Evolutionary conservation across 2,113 vertebrate genomes (phyloP), one percentile per base, ranked within the genome.

Genomic region (Psilopogon haemacephalus): DNA sequence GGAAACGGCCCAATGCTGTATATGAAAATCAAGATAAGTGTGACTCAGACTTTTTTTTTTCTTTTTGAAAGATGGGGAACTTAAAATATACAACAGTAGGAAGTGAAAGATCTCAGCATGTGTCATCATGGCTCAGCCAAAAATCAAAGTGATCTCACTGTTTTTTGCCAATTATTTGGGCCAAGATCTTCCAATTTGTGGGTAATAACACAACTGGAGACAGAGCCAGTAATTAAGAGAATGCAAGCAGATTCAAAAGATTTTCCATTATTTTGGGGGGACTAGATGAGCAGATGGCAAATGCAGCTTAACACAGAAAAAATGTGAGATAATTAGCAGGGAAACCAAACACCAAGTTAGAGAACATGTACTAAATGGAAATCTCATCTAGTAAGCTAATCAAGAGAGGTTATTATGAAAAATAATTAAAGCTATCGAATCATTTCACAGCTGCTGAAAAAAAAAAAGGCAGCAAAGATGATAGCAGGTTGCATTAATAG

Each of bases 351-450:
- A 94, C 69, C 72, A 94, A 95, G 93, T 95, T 95, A 93, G 62
- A 95, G 89, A 94, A 94, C 94, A 94, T 74, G 74, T 71, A 91
- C 89, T 94, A 94, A 96, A 92, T 91, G 87, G 72, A 94, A 95
- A 91, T 95, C 91, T 94, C 93, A 94, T 96, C 93, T 92, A 95
- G 82, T 64, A 88, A 94, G 94, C 95, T 96, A 93, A 96, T 96
- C 95, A 95, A 89, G 91, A 91, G 82, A 96, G 67, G 81, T 87
- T 94, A 90, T 94, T 93, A 93, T 90, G 75, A 86, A 90, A 96
- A 96, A 92, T 88, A 93, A 94, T 95, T 93, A 75, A 95, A 94
- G 60, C 58, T 58, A 88, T 84, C 78, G 89, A 77, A 89, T 88
- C 54, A 95, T 94, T 93, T 89, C 86, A 89, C 88, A 94, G 84